Evolutionary conservation across 1,140 invertebrate genomes (phyloP), one percentile per base, ranked within the genome.

Genomic region (Drosophila nasuta): DNA sequence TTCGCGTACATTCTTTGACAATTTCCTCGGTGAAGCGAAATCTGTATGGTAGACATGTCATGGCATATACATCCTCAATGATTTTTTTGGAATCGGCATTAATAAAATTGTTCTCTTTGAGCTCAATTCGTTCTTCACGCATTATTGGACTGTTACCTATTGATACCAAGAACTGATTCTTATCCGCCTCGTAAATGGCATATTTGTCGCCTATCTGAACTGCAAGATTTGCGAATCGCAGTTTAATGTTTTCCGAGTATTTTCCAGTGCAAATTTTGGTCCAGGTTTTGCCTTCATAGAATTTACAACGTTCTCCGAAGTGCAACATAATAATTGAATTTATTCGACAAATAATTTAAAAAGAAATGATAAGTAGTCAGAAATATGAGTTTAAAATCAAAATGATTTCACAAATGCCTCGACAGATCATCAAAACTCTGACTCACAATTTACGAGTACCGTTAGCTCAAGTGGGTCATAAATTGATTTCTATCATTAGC

Each of bases 1-100:
- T 46, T 8, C n/a, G 4, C 15, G 5, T 41, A 20, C 68, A 71
- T 8, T 41, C 3, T 1, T 1, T 7, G 5, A 49, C n/a, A 7
- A 71, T 20, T n/a, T 65, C 60, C 20, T 71, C 59, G 0, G 68
- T 65, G 6, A 64, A 57, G 3, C 38, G 51, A 8, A 71, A 51
- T 33, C 13, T 30, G 15, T 51, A 71, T 15, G 60, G 30, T 5
- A 64, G 5, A 6, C 68, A 71, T 1, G 1, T 4, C 8, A 49
- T 3, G 11, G 17, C 20, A 1, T 4, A 7, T 0, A 56, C 20
- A 7, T 17, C 13, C 38, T 71, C 52, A 25, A 71, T 33, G 13
- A 8, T 10, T 8, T 8, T 2, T 7, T 33, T 13, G 6, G 8
- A 6, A 8, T 13, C 35, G 2, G 25, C 15, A 38, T 8, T 3